Evolutionary conservation across 2,888 invertebrate species (phyloP), one percentile per base, ranked within the genome.

Genomic region (Tipula vernalis): DNA sequence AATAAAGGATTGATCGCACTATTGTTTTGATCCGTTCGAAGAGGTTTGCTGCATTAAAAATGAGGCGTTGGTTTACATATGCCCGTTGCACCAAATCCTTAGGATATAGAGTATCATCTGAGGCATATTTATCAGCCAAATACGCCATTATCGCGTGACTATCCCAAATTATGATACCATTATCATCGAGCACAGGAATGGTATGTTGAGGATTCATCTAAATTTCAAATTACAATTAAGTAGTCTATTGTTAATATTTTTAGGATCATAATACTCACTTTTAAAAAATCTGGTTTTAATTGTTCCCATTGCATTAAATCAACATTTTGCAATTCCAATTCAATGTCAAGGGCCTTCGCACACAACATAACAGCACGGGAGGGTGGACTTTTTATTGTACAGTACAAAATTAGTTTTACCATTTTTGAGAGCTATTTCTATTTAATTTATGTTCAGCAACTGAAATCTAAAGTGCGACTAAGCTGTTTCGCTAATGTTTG

Each of bases 201-300:
- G 91, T 91, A 88, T 94, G 93, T 36, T 94, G 91, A 0, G 94
- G 94, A 89, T 95, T 95, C 86, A 95, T 91, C 94, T 86, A 86
- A 39, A 39, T 39, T 6, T 6, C 3, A 39, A 39, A 39, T 57
- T 0, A 44, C 44, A 44, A 44, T 44, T 44, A 44, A 0, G 41
- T 41, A 41, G 15, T 6, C 15, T 8, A 44, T 44, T 10, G 44
- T 10, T 44, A 44, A 44, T 8, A 10, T 0, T 39, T n/a, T 47
- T 47, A 12, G n/a, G 3, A 12, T 57, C 15, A n/a, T n/a, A 15
- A 12, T 28, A 57, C 51, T 57, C 15, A 57, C 51, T 15, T n/a
- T 71, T 71, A 71, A 71, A 28, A 71, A 71, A 71, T 71, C 71
- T 71, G 71, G 71, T 28, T 28, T 71, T n/a, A 71, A 28, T 71